Conservation (phyloP, 2,113 vertebrate genomes). For the Jacana jacana region DNA sequence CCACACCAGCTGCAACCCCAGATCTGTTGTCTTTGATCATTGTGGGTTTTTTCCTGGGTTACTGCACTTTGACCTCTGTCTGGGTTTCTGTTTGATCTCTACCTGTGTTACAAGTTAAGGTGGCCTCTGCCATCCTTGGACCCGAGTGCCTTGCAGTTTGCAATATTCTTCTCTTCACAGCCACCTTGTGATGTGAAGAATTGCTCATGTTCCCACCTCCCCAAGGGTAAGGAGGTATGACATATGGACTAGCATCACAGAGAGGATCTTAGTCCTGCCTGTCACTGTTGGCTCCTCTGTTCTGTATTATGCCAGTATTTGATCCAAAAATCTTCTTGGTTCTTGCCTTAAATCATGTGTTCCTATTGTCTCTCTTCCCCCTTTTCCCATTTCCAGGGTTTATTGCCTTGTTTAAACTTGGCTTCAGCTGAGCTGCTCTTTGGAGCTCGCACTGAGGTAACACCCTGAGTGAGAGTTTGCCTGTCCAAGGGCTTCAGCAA, state of each 20-base stretch:
- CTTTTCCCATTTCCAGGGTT: not conserved
- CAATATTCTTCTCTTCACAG: not conserved
- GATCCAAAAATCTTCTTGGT: not conserved
- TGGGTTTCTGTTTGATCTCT: not conserved
- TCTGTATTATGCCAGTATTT: not conserved
- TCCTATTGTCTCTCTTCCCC: not conserved
- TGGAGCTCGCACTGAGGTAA: not conserved
- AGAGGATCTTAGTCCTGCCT: not conserved
- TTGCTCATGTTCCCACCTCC: not conserved
- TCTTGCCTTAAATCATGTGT: not conserved
- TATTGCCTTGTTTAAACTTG: not conserved
- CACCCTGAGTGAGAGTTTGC: not conserved
- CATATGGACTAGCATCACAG: not conserved
- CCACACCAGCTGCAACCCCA: not conserved
- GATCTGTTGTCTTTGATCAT: not conserved
- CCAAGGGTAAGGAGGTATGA: not conserved
- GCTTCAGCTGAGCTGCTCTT: not conserved
- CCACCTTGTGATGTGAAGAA: not conserved
- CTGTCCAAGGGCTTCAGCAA: not conserved
- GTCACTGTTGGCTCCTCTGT: not conserved
- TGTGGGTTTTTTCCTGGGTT: not conserved
- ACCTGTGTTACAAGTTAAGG: not conserved
- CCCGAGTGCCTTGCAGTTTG: not conserved
- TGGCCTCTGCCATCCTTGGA: not conserved
- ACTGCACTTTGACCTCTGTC: not conserved